phyloP scores from a whole-genome alignment of 2,113 vertebrate species.

The Colossoma macropomum region DNA sequence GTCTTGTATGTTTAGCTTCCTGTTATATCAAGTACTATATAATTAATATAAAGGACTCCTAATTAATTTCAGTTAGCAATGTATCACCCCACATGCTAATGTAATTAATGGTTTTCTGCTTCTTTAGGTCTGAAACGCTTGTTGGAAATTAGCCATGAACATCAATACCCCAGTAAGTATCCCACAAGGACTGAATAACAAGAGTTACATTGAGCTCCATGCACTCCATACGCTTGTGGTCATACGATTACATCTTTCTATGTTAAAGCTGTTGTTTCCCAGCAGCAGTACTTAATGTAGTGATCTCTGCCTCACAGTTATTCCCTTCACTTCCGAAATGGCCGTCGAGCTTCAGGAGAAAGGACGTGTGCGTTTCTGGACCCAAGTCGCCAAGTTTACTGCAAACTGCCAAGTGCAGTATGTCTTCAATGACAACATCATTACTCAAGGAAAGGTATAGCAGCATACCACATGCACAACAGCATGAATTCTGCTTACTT shows the following conservation, averaged over 20 bases:
- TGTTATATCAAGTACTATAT: too few species aligned
- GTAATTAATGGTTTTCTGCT: conserved; percentile 42
- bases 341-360: conserved; percentile 95
- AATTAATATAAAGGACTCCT: too few species aligned
- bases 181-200: background rate
- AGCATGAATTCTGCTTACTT: background rate
- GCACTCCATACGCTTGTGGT: background rate
- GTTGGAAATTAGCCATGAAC: conserved; percentile 91
- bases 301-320: conserved; percentile 72
- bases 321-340: conserved; percentile 89
- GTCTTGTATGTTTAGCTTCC: too few species aligned
- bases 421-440: conserved; percentile 90
- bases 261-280: background rate
- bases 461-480: background rate
- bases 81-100: background rate
- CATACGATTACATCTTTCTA: background rate
- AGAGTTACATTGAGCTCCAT: background rate
- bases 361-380: conserved; percentile 94
- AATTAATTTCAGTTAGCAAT: too few species aligned
- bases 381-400: conserved; percentile 90
- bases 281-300: background rate
- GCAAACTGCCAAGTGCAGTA: conserved; percentile 87
- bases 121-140: conserved; percentile 88
- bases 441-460: conserved; percentile 88
- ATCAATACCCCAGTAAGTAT: conserved; percentile 92